Percentiles rank a stretch among this genome's conserved stretches.
These are phyloP conservation scores for Murina feae DNA, from an alignment of 2,113 vertebrate species.

Conservation along the genomic window DNA sequence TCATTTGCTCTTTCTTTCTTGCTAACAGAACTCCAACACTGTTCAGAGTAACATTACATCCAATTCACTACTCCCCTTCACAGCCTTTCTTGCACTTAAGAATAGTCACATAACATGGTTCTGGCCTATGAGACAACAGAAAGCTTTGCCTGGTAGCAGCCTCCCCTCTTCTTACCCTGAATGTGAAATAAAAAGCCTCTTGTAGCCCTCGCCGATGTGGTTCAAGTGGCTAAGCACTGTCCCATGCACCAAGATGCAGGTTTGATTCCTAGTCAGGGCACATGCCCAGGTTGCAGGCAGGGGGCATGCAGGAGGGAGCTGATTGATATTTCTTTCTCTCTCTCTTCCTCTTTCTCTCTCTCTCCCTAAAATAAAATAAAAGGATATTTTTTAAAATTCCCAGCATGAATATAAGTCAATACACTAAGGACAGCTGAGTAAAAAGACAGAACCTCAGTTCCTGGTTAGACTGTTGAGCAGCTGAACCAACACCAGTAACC, in stretches of 20 bases:
- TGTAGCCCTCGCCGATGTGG: background rate
- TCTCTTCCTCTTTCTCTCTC: no score
- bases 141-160: background rate
- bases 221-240: no score
- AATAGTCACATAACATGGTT: background rate
- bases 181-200: constrained; percentile 27
- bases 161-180: background rate
- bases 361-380: no score
- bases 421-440: background rate
- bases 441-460: background rate
- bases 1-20: constrained; percentile 1
- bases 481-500: background rate
- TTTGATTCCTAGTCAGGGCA: no score
- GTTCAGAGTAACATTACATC: background rate
- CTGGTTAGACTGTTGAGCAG: background rate
- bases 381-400: no score
- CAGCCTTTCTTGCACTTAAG: background rate
- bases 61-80: background rate
- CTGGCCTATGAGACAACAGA: background rate
- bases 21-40: background rate
- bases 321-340: no score
- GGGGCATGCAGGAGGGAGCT: no score
- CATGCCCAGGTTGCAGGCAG: no score
- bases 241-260: no score
- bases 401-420: background rate